Evolutionary conservation across 2,113 vertebrate genomes (phyloP).

Genomic region (Stomatorhinus ivindoensis): DNA sequence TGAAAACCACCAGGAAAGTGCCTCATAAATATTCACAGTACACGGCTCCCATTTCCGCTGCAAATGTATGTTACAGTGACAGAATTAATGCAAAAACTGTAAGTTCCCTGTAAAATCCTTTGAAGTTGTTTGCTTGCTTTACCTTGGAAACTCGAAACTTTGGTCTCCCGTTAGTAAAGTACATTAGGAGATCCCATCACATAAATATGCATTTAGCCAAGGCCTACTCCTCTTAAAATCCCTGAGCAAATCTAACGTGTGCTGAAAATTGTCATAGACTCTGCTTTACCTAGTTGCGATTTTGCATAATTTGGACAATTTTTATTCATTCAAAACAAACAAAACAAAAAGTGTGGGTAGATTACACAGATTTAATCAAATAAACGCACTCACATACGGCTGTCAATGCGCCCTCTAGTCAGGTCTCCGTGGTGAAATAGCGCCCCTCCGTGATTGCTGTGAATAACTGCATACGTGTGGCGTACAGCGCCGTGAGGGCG

Average conservation of each 20-base stretch:
- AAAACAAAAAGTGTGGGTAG: conserved; percentile 3
- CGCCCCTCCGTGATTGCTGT: not conserved
- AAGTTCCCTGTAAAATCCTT: conserved; percentile 8
- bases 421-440: not conserved
- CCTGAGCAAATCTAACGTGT: not conserved
- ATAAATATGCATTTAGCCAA: conserved; percentile 21
- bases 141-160: conserved; percentile 19
- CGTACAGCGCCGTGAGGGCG: not conserved
- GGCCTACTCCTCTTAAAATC: not conserved
- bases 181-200: conserved; percentile 9
- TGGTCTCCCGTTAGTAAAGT: conserved; percentile 18
- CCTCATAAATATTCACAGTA: not conserved
- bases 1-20: not conserved
- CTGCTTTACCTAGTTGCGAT: not conserved
- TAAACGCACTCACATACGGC: not conserved
- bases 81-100: conserved; percentile 1
- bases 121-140: conserved; percentile 23
- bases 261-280: conserved; percentile 7
- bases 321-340: conserved; percentile 10
- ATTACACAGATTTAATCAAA: not conserved
- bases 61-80: conserved; percentile 13
- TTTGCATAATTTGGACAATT: conserved; percentile 1
- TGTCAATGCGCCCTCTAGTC: not conserved
- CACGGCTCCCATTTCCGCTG: not conserved
- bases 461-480: not conserved